Evolutionary conservation across 2,797 vertebrate species (phyloP), one percentile per base, ranked within the genome.

Genomic region (Acanthis flammea): DNA sequence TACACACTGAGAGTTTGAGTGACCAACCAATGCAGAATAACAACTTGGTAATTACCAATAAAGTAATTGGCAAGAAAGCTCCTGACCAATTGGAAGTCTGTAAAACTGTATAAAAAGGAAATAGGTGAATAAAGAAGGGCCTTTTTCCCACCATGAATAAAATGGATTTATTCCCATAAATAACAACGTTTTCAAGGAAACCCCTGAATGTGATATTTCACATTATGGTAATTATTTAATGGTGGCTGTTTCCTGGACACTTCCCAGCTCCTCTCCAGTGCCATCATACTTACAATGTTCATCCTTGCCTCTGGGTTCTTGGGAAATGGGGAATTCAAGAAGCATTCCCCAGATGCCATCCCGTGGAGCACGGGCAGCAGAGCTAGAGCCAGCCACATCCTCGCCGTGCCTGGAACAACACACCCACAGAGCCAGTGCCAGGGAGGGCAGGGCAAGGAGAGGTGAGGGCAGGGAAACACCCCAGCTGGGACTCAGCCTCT

Each of bases 371-470:
- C 0, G 1, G 48, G 72, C 2, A 2, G 14, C 81, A 90, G 54
- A 51, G 48, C 54, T 3, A 90, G 65, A 27, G 44, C 54, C 65
- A 90, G 60, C 91, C 81, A 77, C 91, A 82, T 81, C 60, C 65
- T 90, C 0, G 0, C 58, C 42, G 62, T 25, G 31, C 81, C 81
- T 90, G 47, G 7, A 86, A 51, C 48, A 57, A 30, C 71, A 77
- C 27, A 66, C 3, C n/a, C 68, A 21, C 19, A 19, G n/a, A 9
- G 22, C 33, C 68, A 74, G 79, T 25, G 85, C 31, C 24, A 17
- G 22, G 14, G 25, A 31, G 15, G 35, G 37, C 72, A 51, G 77
- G 19, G 21, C 9, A 66, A 39, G 66, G 37, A 53, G 65, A 54
- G 66, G 4, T 5, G 14, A 27, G 71, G 44, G 33, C 39, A 48